Percentiles rank a stretch among this genome's conserved stretches.
Conservation (phyloP, 2,888 invertebrate genomes). For the Epinotia bilunana region DNA sequence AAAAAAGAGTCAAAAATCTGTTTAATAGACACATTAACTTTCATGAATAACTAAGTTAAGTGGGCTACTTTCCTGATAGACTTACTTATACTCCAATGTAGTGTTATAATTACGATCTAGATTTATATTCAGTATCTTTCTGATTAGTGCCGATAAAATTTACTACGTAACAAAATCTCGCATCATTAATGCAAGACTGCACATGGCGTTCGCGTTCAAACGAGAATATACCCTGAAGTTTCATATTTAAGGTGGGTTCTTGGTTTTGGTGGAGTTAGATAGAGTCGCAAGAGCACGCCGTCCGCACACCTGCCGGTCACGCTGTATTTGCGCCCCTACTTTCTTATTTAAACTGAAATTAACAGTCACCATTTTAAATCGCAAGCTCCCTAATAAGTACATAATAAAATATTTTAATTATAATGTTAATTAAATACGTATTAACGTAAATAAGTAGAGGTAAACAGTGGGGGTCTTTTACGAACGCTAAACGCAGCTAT, state of each 20-base stretch:
- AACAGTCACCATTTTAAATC: slow-evolving; percentile 34
- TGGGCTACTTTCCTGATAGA: not conserved
- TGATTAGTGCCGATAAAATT: slow-evolving; percentile 53
- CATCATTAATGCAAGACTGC: slow-evolving; percentile 65
- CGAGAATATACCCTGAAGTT: slow-evolving; percentile 53
- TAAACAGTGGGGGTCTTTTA: not conserved
- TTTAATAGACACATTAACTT: not conserved
- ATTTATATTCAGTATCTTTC: slow-evolving; percentile 44
- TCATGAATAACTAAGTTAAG: too few species aligned
- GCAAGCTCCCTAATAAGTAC: not conserved
- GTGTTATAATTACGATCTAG: slow-evolving; percentile 10
- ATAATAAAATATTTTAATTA: not conserved
- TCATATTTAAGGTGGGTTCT: slow-evolving; percentile 46
- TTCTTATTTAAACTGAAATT: slow-evolving; percentile 46
- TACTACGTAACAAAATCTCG: slow-evolving; percentile 62
- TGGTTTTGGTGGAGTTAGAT: slow-evolving; percentile 45
- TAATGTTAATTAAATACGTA: not conserved
- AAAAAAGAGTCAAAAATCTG: not conserved
- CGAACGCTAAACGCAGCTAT: not conserved
- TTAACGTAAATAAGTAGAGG: not conserved
- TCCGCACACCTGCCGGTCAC: slow-evolving; percentile 69
- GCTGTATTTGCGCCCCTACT: slow-evolving; percentile 59
- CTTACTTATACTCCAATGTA: slow-evolving; percentile 6
- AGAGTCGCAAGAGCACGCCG: slow-evolving; percentile 53
- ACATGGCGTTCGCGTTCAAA: slow-evolving; percentile 53